A percentile compares a stretch with the other conserved stretches of the same genome.
Evolutionary conservation across 1,140 invertebrate species (phyloP).

Genomic region (Arctopsyche grandis): DNA sequence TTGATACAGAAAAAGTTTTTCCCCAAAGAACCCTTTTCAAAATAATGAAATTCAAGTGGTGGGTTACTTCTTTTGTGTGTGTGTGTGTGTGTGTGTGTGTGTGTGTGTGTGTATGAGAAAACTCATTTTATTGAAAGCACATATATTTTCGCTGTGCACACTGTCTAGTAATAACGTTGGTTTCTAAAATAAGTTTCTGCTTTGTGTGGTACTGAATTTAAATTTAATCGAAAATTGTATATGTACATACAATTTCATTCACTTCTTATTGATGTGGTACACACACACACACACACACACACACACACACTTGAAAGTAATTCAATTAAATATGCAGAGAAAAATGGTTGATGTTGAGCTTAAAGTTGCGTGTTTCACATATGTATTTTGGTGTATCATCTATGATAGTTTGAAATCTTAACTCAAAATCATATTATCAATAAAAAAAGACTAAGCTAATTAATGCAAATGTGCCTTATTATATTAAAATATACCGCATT

Average conservation of each 20-base stretch:
- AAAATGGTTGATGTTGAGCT: too few relatives aligned
- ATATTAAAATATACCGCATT: too few relatives aligned
- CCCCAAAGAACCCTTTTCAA: conserved; percentile 16
- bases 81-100: background rate
- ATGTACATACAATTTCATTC: background rate
- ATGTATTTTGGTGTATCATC: too few relatives aligned
- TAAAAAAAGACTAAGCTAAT: too few relatives aligned
- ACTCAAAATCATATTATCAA: too few relatives aligned
- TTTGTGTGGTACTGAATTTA: background rate
- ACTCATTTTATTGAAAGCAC: conserved; percentile 30
- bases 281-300: too few relatives aligned
- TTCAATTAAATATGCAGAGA: too few relatives aligned
- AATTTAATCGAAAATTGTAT: conserved; percentile 5
- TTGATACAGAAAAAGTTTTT: conserved; percentile 27
- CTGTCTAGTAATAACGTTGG: conserved; percentile 27
- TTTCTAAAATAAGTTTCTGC: conserved; percentile 17
- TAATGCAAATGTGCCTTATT: too few relatives aligned
- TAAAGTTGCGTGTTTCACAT: too few relatives aligned
- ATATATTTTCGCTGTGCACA: conserved; percentile 29
- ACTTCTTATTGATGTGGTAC: too few relatives aligned
- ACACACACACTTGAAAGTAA: too few relatives aligned
- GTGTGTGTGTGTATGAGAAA: conserved; percentile 4
- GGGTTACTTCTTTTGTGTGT: background rate
- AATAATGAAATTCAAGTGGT: conserved; percentile 32
- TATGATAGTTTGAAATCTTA: too few relatives aligned